Evolutionary conservation across 1,140 invertebrate species (phyloP).

Genomic region (Sipha flava): DNA sequence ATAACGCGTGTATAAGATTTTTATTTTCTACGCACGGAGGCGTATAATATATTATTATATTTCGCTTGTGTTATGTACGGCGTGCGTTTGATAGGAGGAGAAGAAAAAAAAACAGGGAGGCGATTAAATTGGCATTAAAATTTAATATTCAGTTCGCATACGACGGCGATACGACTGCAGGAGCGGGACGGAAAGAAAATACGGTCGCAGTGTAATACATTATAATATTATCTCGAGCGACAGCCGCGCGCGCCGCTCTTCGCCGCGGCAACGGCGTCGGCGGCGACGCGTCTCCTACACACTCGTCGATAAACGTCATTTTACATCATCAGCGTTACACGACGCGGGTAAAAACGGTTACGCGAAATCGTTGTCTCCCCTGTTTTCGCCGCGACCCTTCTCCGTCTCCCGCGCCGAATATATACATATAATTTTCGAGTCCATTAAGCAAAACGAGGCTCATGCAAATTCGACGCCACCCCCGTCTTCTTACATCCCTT

Average conservation of each 20-base stretch:
- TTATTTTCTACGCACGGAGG: no score
- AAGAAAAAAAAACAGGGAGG: not conserved
- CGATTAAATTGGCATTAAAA: slow-evolving; percentile 1
- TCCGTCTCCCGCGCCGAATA: not conserved
- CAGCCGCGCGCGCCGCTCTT: no score
- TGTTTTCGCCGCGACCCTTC: no score
- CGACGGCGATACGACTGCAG: not conserved
- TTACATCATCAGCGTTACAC: not conserved
- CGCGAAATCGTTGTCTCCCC: not conserved
- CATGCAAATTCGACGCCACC: slow-evolving; percentile 27
- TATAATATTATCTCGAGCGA: not conserved
- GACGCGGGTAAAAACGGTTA: not conserved
- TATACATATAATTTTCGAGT: slow-evolving; percentile 23
- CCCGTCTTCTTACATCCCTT: not conserved
- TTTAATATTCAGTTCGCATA: not conserved
- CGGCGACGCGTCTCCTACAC: no score
- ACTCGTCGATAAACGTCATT: slow-evolving; percentile 18
- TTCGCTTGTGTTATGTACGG: not conserved
- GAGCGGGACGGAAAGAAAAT: not conserved
- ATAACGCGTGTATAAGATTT: no score
- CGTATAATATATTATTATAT: not conserved
- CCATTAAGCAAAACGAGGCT: slow-evolving; percentile 29
- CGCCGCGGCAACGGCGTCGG: no score
- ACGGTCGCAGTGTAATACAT: not conserved
- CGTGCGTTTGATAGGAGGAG: no score